Evolutionary conservation across 2,888 invertebrate genomes (phyloP), one percentile per base, ranked within the genome.

Genomic region (Melangyna quadrimaculata): DNA sequence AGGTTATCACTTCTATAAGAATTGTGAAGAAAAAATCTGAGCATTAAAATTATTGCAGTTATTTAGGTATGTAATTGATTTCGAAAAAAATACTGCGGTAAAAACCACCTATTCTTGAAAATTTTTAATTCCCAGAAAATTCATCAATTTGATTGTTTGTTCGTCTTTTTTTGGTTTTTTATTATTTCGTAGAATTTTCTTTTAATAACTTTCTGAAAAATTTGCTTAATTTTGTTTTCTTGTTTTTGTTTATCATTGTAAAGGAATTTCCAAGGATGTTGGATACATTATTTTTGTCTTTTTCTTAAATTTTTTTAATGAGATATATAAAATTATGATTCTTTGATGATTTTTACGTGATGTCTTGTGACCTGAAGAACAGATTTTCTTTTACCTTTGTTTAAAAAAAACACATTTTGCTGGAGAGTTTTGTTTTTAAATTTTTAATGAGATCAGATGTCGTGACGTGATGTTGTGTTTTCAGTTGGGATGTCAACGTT

Each of bases 361-460:
- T n/a, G n/a, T 24, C n/a, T 61, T 29, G 19, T 65, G 45, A 65
- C 65, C 43, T 65, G 9, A 19, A 29, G 32, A 61, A 61, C 29
- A 14, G 45, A 14, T 45, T 65, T 32, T 19, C 19, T 27, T 19
- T 19, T 12, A 17, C 8, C 45, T 43, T 43, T 10, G 10, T 48
- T 12, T 48, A 12, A 24, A 12, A 17, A 35, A n/a, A n/a, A n/a
- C n/a, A n/a, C n/a, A 61, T 43, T n/a, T 27, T 27, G 27, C n/a
- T 14, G 17, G 5, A 3, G 14, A 7, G 5, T 24, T 43, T 63
- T 19, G 29, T 43, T 63, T n/a, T 65, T 45, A 24, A 24, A 32
- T 22, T 65, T 65, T 65, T 65, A 65, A 65, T 65, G 65, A 65
- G 65, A 45, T 45, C 45, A 45, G 45, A 22, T 14, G 22, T 37